These are phyloP conservation scores for Pachypsylla venusta DNA, from an alignment of 1,140 invertebrate species.

Conservation along the genomic window DNA sequence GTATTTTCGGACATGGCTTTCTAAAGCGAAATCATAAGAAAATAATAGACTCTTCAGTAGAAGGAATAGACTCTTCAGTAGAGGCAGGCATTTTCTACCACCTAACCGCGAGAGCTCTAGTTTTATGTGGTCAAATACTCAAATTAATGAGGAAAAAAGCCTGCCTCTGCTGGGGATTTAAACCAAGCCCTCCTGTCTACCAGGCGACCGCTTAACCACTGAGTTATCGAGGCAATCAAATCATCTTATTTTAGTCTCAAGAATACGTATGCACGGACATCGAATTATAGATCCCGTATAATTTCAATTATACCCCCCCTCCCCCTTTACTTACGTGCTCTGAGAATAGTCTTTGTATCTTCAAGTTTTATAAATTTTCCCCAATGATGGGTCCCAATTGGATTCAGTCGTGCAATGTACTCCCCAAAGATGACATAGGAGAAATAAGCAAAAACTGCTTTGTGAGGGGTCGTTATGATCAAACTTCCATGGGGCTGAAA, in stretches of 20 bases:
- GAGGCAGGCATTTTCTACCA: no score
- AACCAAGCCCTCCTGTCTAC: background rate
- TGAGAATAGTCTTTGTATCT: constrained; percentile 51
- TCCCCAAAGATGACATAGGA: constrained; percentile 49
- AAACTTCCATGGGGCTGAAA: constrained; percentile 60
- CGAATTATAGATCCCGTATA: no score
- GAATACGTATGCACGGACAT: background rate
- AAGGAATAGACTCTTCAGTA: no score
- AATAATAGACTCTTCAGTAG: no score
- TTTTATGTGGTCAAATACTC: no score
- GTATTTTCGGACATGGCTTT: no score
- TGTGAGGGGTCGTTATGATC: constrained; percentile 86
- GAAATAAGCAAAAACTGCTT: constrained; percentile 55
- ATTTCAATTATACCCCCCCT: no score
- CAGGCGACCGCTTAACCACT: background rate
- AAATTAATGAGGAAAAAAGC: no score
- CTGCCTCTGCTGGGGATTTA: no score
- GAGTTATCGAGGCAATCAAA: background rate
- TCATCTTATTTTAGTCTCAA: background rate
- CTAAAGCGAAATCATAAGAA: no score
- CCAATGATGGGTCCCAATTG: constrained; percentile 79
- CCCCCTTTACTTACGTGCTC: constrained; percentile 39
- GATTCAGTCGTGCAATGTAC: constrained; percentile 51
- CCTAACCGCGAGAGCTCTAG: no score
- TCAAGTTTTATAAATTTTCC: constrained; percentile 71